Percentiles rank a stretch among this genome's conserved stretches.
Evolutionary conservation across 2,113 vertebrate genomes (phyloP).

Genomic region (Dromaius novaehollandiae): DNA sequence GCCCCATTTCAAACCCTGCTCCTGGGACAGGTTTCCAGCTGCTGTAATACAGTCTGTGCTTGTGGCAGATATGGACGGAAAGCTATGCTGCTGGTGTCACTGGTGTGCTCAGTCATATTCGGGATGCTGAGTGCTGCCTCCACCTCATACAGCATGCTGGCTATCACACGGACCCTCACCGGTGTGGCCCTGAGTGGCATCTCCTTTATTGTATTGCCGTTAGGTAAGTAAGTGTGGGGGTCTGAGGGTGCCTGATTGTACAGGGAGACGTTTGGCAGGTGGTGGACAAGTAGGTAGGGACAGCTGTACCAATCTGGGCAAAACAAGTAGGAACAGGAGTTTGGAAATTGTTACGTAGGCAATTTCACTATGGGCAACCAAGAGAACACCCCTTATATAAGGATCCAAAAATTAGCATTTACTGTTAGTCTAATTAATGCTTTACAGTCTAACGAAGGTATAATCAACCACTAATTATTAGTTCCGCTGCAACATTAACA

Average conservation of each 20-base stretch:
- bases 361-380: background rate
- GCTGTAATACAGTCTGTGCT: background rate
- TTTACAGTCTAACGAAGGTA: background rate
- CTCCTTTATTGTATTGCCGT: slow-evolving; percentile 78
- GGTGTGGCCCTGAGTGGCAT: slow-evolving; percentile 80
- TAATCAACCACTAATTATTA: background rate
- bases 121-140: slow-evolving; percentile 74
- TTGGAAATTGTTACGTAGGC: fast-evolving
- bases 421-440: background rate
- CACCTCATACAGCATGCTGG: slow-evolving; percentile 81
- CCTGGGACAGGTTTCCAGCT: slow-evolving; percentile 24
- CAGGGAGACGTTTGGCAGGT: background rate
- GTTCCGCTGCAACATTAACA: background rate
- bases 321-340: background rate
- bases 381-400: background rate
- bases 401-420: background rate
- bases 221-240: slow-evolving; percentile 67
- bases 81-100: slow-evolving; percentile 22
- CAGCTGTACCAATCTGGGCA: background rate
- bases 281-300: background rate
- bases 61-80: slow-evolving; percentile 15
- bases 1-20: slow-evolving; percentile 46
- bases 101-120: background rate
- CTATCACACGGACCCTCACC: slow-evolving; percentile 75
- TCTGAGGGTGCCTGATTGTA: background rate